phyloP scores from a whole-genome alignment of 2,888 invertebrate genomes.

The Glaucopsyche alexis region DNA sequence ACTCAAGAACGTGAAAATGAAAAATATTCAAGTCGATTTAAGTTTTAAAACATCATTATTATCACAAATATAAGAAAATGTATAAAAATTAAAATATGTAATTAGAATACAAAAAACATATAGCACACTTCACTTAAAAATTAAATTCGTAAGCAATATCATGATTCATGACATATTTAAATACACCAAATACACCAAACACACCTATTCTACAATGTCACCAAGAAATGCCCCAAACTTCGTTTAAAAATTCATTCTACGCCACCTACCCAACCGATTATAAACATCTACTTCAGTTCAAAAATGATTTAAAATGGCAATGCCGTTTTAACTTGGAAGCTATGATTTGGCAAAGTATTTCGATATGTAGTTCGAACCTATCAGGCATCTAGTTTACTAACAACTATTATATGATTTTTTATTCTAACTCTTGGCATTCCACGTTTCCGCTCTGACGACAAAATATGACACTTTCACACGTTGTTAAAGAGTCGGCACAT shows the following conservation, averaged over 20 bases:
- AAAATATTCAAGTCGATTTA: too few species aligned
- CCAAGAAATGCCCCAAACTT: background rate
- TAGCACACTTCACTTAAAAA: background rate
- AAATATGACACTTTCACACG: background rate
- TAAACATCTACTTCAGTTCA: background rate
- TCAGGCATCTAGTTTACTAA: background rate
- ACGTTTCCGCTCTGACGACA: background rate
- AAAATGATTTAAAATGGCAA: background rate
- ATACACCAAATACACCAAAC: background rate
- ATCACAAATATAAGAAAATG: background rate
- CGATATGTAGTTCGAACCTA: conserved; percentile 14
- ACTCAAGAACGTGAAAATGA: too few species aligned
- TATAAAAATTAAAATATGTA: background rate
- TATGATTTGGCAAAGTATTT: conserved; percentile 18
- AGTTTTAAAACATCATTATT: background rate
- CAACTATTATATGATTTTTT: background rate
- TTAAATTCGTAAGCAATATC: background rate
- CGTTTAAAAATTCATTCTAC: background rate
- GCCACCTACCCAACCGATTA: background rate
- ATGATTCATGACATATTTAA: background rate
- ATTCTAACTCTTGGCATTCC: background rate
- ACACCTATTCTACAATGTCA: background rate
- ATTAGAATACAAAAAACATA: background rate
- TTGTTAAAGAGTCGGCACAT: background rate
- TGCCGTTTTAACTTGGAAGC: background rate